Base-by-base conservation (phyloP, 2,888 invertebrate species). In the Epinotia ramella region DNA sequence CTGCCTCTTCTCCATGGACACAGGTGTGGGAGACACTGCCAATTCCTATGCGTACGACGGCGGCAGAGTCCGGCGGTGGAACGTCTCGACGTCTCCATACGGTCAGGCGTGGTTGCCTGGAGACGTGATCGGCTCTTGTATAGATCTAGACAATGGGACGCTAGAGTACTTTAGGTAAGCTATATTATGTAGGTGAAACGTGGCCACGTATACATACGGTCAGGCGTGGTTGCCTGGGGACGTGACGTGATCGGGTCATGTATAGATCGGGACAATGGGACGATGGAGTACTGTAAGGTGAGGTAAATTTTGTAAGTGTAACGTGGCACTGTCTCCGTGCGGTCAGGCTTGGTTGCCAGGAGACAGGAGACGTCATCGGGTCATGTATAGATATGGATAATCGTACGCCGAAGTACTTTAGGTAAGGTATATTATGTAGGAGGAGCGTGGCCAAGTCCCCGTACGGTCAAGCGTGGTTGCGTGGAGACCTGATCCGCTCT, bases 41-140 rank as follows among this genome's bases (percentile, higher is more conserved):
- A 95, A 96, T 81, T 98, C 97, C 0, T 98, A 97, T 86, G 97
- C 97, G 0, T 98, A 96, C 83, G 97, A 97, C 86, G 97, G 97
- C 0, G 96, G 96, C 74, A 92, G 97, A 12, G 89, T 96, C 0
- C 89, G 96, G 73, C 96, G 96, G 82, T 97, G 97, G 97, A 97
- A 97, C 82, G 95, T 96, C 0, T 95, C 95, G 49, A 96, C 96
- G 0, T 90, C 95, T 11, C 95, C 95, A 79, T 98, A 98, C 85
- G 98, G 98, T 0, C 96, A 96, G 83, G 91, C 96, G 20, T 98
- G 98, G 98, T 93, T 97, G 79, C 96, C 96, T n/a, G 98, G 97
- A 20, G 98, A 98, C 89, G 96, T 97, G 69, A 97, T 98, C 74
- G 96, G 96, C 0, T 95, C 96, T 81, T 96, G 97, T 75, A 91